Evolutionary conservation across 2,797 vertebrate genomes (phyloP), one percentile per base, ranked within the genome.

Genomic region (Tenualosa ilisha): DNA sequence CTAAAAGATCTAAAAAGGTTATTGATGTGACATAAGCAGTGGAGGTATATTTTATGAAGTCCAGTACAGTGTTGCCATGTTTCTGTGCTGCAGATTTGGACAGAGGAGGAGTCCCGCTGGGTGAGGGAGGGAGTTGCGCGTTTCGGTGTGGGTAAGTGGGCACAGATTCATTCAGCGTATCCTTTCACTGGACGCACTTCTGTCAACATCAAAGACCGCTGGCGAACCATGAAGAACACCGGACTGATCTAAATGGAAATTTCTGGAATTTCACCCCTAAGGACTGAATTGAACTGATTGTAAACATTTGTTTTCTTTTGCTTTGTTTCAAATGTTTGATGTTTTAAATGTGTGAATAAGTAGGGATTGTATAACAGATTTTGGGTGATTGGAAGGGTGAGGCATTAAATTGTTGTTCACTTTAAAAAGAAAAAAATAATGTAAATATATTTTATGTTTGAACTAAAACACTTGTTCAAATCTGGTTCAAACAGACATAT

Each of bases 171-270:
- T 31, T 0, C 6, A 0, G 53, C 90, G 3, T 96, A 90, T 84
- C 26, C 50, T 0, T 95, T 96, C 9, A 37, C 63, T 0, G 88
- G 88, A 0, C 90, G 96, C 46, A 92, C 94, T 0, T 91, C 94
- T 0, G 93, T 95, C 2, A 94, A 95, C 53, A 90, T 96, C 0
- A 96, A 96, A 72, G 96, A 96, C 88, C 85, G 95, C 12, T 96
- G 95, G 95, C 92, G 96, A 51, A 96, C 95, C 0, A 82, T 96
- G 91, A 94, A 94, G 31, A 95, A 89, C 31, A 40, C 1, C 2
- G n/a, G 63, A 26, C 8, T 12, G 3, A 7, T 20, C 24, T 65
- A 20, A 24, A 31, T 13, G 54, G 51, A 11, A 65, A 24, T 6
- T 11, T 6, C 24, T 4, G 63, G 0, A 0, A 53, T 15, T 51